Conservation (phyloP, 2,797 vertebrate genomes). For the Odontamblyopus lacepedii region DNA sequence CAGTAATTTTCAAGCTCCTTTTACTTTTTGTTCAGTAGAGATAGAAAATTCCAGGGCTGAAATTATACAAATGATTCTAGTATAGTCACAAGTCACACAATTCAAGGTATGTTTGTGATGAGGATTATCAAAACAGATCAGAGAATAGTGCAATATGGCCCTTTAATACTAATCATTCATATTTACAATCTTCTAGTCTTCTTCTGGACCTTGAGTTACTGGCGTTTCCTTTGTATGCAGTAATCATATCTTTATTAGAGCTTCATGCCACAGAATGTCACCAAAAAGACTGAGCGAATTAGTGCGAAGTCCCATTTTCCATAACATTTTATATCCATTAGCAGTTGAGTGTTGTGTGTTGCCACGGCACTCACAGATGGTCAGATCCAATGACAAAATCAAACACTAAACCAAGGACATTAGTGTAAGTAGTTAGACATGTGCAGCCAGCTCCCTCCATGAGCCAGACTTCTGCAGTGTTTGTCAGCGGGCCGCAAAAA, state of each 20-base stretch:
- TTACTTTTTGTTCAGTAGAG: too few species aligned
- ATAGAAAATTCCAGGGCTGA: too few species aligned
- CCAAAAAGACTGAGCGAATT: background rate
- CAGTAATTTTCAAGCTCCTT: too few species aligned
- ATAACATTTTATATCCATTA: background rate
- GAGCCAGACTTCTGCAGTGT: background rate
- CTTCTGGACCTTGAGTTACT: conserved; percentile 11
- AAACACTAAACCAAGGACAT: conserved; percentile 17
- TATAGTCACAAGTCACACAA: too few species aligned
- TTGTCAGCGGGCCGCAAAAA: background rate
- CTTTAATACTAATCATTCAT: background rate
- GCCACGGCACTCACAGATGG: background rate
- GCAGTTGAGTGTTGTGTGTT: background rate
- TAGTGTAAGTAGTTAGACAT: conserved; percentile 3
- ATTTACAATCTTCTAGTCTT: background rate
- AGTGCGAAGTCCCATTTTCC: conserved; percentile 2
- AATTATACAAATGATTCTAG: too few species aligned
- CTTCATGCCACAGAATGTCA: background rate
- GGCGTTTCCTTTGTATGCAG: conserved; percentile 11
- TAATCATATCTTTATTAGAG: conserved; percentile 11
- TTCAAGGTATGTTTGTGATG: too few species aligned
- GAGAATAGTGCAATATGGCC: too few species aligned
- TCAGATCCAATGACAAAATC: conserved; percentile 17
- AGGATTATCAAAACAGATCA: too few species aligned
- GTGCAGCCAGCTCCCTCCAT: background rate